Evolutionary conservation across 2,113 vertebrate species (phyloP).

Genomic region (Brachirus orientalis): DNA sequence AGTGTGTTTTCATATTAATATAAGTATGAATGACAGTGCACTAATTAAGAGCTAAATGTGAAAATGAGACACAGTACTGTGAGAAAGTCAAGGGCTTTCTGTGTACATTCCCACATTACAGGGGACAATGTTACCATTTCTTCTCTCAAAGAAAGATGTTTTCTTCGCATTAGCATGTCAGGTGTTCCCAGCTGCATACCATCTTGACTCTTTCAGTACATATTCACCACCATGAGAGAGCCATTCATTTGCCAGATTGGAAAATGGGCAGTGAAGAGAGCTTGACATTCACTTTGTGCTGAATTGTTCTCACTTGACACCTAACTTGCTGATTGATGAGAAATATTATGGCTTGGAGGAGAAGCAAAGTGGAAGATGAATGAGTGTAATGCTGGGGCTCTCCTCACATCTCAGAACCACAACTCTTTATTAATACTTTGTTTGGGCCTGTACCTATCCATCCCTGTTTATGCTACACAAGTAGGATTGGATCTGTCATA

Average conservation of each 20-base stretch:
- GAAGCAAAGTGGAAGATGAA: conserved; percentile 82
- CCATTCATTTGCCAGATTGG: conserved; percentile 82
- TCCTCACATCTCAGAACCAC: conserved; percentile 78
- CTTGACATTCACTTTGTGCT: conserved; percentile 73
- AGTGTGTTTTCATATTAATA: conserved; percentile 28
- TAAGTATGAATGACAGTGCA: neutral
- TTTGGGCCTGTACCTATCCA: conserved; percentile 74
- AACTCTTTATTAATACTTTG: conserved; percentile 84
- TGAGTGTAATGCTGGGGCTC: conserved; percentile 71
- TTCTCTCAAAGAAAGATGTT: conserved; percentile 14
- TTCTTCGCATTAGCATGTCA: conserved; percentile 39
- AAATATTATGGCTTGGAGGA: conserved; percentile 77
- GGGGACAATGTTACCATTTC: conserved; percentile 23
- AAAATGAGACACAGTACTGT: neutral
- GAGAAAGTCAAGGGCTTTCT: neutral
- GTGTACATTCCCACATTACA: neutral
- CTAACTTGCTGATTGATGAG: conserved; percentile 82
- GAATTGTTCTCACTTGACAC: conserved; percentile 80
- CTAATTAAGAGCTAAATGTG: conserved; percentile 39
- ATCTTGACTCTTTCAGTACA: conserved; percentile 77
- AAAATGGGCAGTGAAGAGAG: conserved; percentile 72
- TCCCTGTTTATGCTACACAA: conserved; percentile 77
- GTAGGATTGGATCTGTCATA: conserved; percentile 82
- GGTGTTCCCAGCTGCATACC: conserved; percentile 76
- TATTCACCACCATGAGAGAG: conserved; percentile 88